Percentiles rank a stretch among this genome's conserved stretches.
These are phyloP conservation scores for Drosophila seguyi DNA, from an alignment of 1,140 invertebrate species.

Conservation along the genomic window DNA sequence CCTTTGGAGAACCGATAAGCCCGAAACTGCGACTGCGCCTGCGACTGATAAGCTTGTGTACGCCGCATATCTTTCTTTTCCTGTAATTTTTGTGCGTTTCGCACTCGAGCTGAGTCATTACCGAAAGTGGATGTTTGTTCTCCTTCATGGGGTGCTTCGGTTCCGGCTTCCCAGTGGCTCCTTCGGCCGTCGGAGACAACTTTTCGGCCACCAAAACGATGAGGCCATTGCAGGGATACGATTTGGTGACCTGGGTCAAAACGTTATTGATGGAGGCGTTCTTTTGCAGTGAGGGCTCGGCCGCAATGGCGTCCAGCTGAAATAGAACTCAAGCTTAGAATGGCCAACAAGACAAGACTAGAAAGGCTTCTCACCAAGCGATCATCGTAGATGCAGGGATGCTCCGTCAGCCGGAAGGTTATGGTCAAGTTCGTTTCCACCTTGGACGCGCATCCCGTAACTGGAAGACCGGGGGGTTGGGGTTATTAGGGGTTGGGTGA, in stretches of 20 bases:
- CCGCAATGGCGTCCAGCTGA: conserved; percentile 49
- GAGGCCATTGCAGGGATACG: conserved; percentile 53
- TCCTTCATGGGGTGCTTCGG: conserved; percentile 50
- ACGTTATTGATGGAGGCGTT: conserved; percentile 51
- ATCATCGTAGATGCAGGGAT: conserved; percentile 62
- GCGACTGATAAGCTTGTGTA: conserved; percentile 40
- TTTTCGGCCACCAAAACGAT: conserved; percentile 41
- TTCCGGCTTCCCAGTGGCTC: conserved; percentile 1
- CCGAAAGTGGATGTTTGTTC: conserved; percentile 70
- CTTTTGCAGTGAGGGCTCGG: conserved; percentile 20
- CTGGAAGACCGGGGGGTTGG: conserved; percentile 10
- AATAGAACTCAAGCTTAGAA: neutral
- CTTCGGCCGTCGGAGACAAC: conserved; percentile 7
- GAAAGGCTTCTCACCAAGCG: conserved; percentile 35
- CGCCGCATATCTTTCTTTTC: neutral
- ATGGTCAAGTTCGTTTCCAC: conserved; percentile 55
- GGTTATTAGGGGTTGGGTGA: conserved; percentile 3
- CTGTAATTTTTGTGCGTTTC: neutral
- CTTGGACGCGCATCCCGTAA: conserved; percentile 50
- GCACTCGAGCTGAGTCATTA: conserved; percentile 48
- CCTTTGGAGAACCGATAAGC: conserved; percentile 19
- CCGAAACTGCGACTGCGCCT: neutral
- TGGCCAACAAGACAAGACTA: too few species aligned
- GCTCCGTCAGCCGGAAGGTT: conserved; percentile 61
- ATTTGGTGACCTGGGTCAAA: conserved; percentile 1